Base-by-base conservation (phyloP, 1,140 invertebrate species). In the Polypedilum pembai region DNA sequence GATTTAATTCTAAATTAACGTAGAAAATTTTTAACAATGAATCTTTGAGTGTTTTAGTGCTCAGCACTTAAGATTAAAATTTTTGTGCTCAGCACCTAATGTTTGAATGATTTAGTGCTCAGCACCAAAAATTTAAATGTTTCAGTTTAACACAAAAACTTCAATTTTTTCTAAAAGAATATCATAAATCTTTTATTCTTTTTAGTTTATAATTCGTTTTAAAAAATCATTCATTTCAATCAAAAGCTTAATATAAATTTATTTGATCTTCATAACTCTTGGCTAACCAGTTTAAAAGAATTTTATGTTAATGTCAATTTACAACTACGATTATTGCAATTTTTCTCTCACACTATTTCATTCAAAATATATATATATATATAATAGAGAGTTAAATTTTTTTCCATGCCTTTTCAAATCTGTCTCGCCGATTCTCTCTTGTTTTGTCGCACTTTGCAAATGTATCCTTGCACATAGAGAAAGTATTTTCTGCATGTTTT, bases 251-350 rank as follows among this genome's bases (percentile, higher is more conserved):
- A 56, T 56, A 15, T 12, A 56, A 56, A 56, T 56, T 56, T 56
- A 56, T 56, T 56, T 56, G 4, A 15, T 56, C 15, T n/a, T 56
- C 45, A 56, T 56, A 8, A 56, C 45, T 56, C 45, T 56, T 3
- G 15, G 15, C 45, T 56, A 56, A n/a, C 45, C 45, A n/a, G 1
- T 56, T 56, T 15, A 56, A 56, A 84, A 73, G 84, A 87, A 81
- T 80, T 90, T 83, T 89, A 33, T 33, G 24, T 33, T 90, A 82
- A 84, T 82, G 79, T 72, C 73, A 74, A 40, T 74, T 73, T 74
- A 40, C 69, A 56, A 66, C 73, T 40, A 66, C 45, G n/a, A 40
- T 12, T 74, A 72, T 17, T 65, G 3, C 18, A 41, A 66, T 75
- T 76, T 73, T 45, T 76, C 15, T 56, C n/a, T 17, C 33, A 45